phyloP scores from a whole-genome alignment of 2,113 vertebrate species.

The Todiramphus chloris region DNA sequence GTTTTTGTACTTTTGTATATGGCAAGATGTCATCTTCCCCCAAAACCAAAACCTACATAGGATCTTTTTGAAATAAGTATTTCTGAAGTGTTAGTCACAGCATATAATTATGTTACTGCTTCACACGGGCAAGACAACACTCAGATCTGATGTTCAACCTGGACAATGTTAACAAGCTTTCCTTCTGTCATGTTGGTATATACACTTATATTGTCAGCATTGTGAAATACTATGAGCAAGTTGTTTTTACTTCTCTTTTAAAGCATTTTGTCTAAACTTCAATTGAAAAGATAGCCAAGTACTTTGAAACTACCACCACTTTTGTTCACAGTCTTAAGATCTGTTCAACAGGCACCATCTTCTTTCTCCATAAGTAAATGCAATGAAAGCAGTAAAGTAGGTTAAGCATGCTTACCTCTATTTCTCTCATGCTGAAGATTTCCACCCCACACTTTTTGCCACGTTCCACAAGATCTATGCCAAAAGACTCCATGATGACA shows the following conservation, averaged over 20 bases:
- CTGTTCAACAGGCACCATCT: not conserved
- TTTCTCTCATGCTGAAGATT: slow-evolving; percentile 81
- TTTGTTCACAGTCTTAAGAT: not conserved
- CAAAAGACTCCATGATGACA: slow-evolving; percentile 85
- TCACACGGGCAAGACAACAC: not conserved
- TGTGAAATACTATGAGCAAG: not conserved
- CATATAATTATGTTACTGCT: not conserved
- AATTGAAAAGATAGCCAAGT: not conserved
- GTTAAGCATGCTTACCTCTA: slow-evolving; percentile 81
- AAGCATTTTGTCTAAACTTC: not conserved
- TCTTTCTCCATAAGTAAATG: not conserved
- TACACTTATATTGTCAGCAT: not conserved
- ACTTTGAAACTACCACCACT: not conserved
- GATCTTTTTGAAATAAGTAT: not conserved
- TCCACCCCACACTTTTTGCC: slow-evolving; percentile 84
- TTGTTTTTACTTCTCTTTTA: not conserved
- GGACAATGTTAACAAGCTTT: not conserved
- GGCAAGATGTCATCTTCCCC: not conserved
- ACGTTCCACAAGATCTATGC: slow-evolving; percentile 77
- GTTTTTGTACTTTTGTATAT: not conserved
- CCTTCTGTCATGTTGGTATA: not conserved
- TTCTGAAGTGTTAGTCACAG: not conserved
- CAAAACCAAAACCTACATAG: not conserved
- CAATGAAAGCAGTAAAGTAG: not conserved
- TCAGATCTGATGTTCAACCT: not conserved